Conservation (phyloP, 2,113 vertebrate species). For the Pelobates fuscus region DNA sequence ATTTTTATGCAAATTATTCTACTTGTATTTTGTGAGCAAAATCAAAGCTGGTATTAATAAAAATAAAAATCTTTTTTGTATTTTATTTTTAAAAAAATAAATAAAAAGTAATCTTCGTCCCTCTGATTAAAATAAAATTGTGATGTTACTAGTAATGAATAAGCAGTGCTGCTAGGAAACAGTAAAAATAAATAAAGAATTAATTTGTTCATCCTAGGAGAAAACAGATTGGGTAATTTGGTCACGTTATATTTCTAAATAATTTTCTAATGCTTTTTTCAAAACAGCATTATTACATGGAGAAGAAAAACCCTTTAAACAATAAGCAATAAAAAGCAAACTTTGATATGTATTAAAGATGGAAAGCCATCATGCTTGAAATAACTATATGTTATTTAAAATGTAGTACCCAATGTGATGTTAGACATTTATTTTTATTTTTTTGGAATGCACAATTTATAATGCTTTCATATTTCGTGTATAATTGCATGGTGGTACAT, state of each 20-base stretch:
- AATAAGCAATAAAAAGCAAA: neutral
- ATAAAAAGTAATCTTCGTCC: constrained; percentile 49
- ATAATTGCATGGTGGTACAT: constrained; percentile 15
- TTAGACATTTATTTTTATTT: neutral
- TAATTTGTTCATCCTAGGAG: neutral
- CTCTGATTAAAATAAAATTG: constrained; percentile 52
- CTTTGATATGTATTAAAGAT: neutral
- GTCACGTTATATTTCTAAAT: constrained; percentile 37
- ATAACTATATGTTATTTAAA: neutral
- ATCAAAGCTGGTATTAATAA: constrained; percentile 54
- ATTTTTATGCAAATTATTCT: constrained; percentile 69
- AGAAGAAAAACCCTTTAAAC: neutral
- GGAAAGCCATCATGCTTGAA: neutral
- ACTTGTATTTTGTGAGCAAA: constrained; percentile 65
- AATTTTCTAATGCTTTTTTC: constrained; percentile 48
- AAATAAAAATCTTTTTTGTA: constrained; percentile 54
- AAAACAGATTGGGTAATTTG: neutral
- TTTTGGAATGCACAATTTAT: neutral
- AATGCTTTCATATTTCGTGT: neutral
- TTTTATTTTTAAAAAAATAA: constrained; percentile 48
- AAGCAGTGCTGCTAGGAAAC: constrained; percentile 67
- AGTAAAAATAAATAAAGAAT: constrained; percentile 26
- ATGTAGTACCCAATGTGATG: neutral
- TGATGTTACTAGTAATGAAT: constrained; percentile 57
- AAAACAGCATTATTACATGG: constrained; percentile 46